Evolutionary conservation across 2,797 vertebrate species (phyloP).

Genomic region (Petrocephalus sullivani): DNA sequence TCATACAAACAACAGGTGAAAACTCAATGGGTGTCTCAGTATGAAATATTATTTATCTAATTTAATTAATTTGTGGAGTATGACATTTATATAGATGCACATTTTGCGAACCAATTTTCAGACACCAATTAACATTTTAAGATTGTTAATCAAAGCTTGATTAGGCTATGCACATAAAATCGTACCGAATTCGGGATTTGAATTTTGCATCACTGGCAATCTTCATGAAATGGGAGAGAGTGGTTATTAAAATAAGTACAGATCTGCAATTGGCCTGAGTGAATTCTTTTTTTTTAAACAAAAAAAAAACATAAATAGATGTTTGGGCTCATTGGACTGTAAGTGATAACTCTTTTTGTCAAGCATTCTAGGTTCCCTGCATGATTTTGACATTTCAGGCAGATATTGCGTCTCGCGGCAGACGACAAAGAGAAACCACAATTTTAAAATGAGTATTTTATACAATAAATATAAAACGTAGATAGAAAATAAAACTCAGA

Average conservation of each 20-base stretch:
- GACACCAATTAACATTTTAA: slow-evolving; percentile 17
- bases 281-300: background rate
- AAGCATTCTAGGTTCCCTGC: background rate
- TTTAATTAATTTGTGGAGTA: slow-evolving; percentile 27
- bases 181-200: slow-evolving; percentile 3
- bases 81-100: slow-evolving; percentile 23
- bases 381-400: background rate
- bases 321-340: background rate
- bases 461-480: background rate
- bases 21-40: slow-evolving; percentile 13
- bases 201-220: background rate
- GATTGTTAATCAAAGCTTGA: slow-evolving; percentile 28
- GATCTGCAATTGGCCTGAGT: background rate
- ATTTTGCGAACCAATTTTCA: slow-evolving; percentile 18
- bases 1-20: slow-evolving; percentile 18
- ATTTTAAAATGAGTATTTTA: background rate
- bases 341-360: background rate
- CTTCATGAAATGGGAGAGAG: background rate
- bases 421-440: background rate
- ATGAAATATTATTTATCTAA: slow-evolving; percentile 20
- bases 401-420: background rate
- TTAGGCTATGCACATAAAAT: slow-evolving; percentile 10
- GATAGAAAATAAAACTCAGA: slow-evolving; percentile 8
- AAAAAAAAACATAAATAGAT: background rate
- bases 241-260: background rate